Percentiles rank a stretch among this genome's conserved stretches.
Conservation (phyloP, 2,113 vertebrate genomes). For the Prolemur simus region DNA sequence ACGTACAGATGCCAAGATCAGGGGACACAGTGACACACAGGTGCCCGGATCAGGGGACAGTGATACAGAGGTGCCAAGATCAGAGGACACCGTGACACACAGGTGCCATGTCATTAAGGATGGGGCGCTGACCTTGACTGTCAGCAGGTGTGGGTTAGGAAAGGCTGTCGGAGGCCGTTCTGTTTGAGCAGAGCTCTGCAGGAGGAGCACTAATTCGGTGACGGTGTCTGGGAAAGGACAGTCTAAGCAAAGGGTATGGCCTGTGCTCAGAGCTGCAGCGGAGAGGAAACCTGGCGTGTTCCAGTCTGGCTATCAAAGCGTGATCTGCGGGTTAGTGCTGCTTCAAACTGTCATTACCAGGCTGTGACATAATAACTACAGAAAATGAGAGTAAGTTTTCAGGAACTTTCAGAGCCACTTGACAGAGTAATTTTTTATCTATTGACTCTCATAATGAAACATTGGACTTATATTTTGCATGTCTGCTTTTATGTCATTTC, state of each 20-base stretch:
- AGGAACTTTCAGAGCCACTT: neutral
- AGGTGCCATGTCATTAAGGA: neutral
- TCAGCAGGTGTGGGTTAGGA: neutral
- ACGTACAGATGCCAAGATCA: neutral
- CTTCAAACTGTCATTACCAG: neutral
- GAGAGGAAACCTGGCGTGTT: rapidly evolving
- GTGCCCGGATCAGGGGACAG: neutral
- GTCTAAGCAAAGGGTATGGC: neutral
- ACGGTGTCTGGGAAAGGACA: neutral
- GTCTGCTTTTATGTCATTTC: neutral
- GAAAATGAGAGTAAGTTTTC: neutral
- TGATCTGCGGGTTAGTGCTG: neutral
- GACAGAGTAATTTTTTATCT: neutral
- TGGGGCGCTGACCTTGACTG: neutral
- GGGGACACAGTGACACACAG: neutral
- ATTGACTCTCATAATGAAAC: neutral
- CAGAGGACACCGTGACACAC: neutral
- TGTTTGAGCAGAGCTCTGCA: neutral
- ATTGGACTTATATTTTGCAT: neutral
- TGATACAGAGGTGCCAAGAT: no score
- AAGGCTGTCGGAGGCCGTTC: neutral
- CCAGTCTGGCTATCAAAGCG: neutral
- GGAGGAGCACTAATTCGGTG: neutral
- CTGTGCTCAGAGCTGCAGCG: neutral
- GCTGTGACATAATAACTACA: neutral